Percentiles rank a stretch among this genome's conserved stretches.
Conservation (phyloP, 92 coral and sea anemone species). For the Diadumene lineata region DNA sequence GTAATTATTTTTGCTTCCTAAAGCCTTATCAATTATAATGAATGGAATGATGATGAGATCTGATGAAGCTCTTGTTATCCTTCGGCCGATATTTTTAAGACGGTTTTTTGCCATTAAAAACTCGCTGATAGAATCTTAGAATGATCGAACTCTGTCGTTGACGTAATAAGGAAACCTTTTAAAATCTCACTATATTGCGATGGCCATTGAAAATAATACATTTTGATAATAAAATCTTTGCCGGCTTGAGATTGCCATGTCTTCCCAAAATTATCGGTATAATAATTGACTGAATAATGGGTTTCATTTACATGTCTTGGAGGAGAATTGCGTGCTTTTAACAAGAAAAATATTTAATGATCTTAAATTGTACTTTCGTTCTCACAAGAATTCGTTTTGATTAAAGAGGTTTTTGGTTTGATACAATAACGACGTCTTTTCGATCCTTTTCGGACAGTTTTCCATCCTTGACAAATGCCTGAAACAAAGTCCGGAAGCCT, state of each 20-base stretch:
- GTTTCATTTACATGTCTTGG: neutral
- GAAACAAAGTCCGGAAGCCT: too few species aligned
- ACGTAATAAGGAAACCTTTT: slow-evolving; percentile 9
- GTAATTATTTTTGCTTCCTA: slow-evolving; percentile 8
- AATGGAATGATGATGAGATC: neutral
- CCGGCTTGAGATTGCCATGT: neutral
- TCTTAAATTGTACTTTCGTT: neutral
- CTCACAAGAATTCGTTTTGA: neutral
- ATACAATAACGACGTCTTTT: neutral
- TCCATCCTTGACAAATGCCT: neutral
- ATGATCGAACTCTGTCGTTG: neutral
- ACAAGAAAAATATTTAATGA: neutral
- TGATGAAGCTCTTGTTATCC: neutral
- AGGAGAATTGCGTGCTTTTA: neutral
- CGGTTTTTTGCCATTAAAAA: slow-evolving; percentile 4
- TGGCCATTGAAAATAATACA: neutral
- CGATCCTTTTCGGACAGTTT: neutral
- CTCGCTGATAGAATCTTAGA: neutral
- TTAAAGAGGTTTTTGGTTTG: neutral
- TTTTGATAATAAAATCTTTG: neutral
- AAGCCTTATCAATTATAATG: slow-evolving; percentile 12
- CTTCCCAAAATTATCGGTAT: neutral
- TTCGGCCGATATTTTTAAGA: neutral
- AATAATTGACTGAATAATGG: neutral
- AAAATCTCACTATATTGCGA: neutral